phyloP scores from a whole-genome alignment of 2,113 vertebrate species.

The Carlito syrichta region DNA sequence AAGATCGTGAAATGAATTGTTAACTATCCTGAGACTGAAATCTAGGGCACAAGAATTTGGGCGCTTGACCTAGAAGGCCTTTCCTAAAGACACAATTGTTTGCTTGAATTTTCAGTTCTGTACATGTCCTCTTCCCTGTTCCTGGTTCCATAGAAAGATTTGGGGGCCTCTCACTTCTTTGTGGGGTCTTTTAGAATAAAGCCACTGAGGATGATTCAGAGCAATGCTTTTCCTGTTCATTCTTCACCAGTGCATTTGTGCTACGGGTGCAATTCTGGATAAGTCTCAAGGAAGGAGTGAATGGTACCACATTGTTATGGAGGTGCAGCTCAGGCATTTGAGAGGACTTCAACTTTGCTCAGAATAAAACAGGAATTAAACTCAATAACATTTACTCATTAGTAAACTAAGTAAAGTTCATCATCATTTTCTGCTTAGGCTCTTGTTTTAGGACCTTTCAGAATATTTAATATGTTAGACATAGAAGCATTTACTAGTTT shows the following conservation, averaged over 20 bases:
- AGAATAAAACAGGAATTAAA: conserved; percentile 34
- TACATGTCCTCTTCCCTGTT: neutral
- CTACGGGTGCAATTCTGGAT: conserved; percentile 12
- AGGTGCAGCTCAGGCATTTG: neutral
- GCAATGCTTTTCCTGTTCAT: conserved; percentile 1
- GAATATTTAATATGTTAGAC: neutral
- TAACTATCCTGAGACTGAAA: neutral
- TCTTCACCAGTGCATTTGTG: neutral
- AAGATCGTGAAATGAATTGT: neutral
- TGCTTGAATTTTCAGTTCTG: neutral
- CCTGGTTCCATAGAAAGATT: neutral
- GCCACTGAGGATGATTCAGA: neutral
- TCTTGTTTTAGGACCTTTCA: neutral
- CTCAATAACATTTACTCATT: neutral
- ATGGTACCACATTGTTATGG: neutral
- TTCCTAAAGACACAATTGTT: neutral
- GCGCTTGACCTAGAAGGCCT: neutral
- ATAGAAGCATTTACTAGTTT: conserved; percentile 18
- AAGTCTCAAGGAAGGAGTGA: conserved; percentile 13
- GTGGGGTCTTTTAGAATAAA: conserved; percentile 33
- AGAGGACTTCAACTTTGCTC: neutral
- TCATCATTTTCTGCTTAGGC: neutral
- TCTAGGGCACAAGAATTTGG: neutral
- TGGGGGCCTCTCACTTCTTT: neutral
- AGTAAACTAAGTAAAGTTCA: conserved; percentile 36